Evolutionary conservation across 1,140 invertebrate genomes (phyloP), one percentile per base, ranked within the genome.

Genomic region (Harlomillsia oculata): DNA sequence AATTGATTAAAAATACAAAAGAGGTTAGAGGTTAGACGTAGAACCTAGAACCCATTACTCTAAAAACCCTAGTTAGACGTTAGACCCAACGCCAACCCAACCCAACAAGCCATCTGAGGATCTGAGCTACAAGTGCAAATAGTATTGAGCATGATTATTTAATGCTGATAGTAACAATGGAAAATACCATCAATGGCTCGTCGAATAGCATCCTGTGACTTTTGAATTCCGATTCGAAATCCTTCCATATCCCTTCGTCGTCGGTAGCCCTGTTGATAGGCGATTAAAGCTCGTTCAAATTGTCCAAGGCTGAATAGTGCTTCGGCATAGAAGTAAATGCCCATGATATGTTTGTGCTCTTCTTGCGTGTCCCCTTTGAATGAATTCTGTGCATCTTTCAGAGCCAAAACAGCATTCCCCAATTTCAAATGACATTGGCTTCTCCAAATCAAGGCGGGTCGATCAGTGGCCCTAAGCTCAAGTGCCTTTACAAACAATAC

Each of bases 171-270:
- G n/a, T n/a, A n/a, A n/a, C n/a, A n/a, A n/a, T n/a, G n/a, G n/a
- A n/a, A n/a, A n/a, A n/a, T 29, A 75, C 74, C 64, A 65, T 73
- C 75, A 63, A 77, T 71, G 53, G 72, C 70, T 63, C 74, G 74
- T 32, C 73, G 69, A 52, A 77, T 77, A 3, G 75, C 74, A 52
- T 76, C 73, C 56, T 75, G 68, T 44, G 67, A 68, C 61, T 76
- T 76, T 56, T 75, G 72, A 39, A 77, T 73, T 21, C 75, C 75
- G 5, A 75, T 65, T 49, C 70, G 63, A 58, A 76, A 75, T 40
- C 70, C 72, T 45, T 72, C 69, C 5, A 71, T 62, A 55, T 76
- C 74, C 45, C 72, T 71, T 30, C 75, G 63, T 9, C 72, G 44
- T 56, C 71, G 72, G 57, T 72, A 67, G 0, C 75, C 75, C 54